Base-by-base conservation (phyloP, 1,140 invertebrate species). In the Sitobion miscanthi region DNA sequence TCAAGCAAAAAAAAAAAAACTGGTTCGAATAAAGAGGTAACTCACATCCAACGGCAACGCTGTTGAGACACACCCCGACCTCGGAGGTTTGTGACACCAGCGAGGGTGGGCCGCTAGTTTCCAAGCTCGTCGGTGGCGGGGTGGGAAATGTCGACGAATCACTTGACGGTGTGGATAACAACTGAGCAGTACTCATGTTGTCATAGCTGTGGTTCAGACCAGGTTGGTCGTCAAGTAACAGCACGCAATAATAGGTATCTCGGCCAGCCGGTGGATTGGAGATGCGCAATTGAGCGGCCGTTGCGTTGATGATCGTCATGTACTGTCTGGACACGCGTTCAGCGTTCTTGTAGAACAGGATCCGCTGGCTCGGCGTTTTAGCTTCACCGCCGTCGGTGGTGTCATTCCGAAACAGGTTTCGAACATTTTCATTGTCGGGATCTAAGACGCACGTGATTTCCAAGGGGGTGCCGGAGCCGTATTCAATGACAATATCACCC, bases 21-120 rank as follows among this genome's bases (percentile, higher is more conserved):
- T 2, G 52, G 52, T 54, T 21, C 20, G 52, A 54, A 54, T 54
- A 54, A 54, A 54, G 52, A 54, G 52, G 20, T 54, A 52, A 91
- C 96, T 96, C 95, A 96, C 96, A 95, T 95, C 96, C 96, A 94
- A 96, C 95, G 86, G 95, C 94, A 94, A 96, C 96, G 94, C 95
- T 95, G 94, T 96, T 96, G 9, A 96, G 94, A 94, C 96, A 96
- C 54, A 96, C 95, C 9, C 77, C 82, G 14, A 86, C 25, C 38
- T 54, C 47, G 0, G 14, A 30, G 17, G 49, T 38, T 8, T 14
- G 25, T 1, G 85, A 21, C 14, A 57, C 38, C 11, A 83, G 49
- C 35, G 88, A 77, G 4, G 62, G 87, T 0, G 88, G 93, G 25
- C 49, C 62, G 6, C 93, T 89, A 0, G 87, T 93, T 38, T 57